Evolutionary conservation across 2,797 vertebrate genomes (phyloP).

Genomic region (Oreochromis grahami): DNA sequence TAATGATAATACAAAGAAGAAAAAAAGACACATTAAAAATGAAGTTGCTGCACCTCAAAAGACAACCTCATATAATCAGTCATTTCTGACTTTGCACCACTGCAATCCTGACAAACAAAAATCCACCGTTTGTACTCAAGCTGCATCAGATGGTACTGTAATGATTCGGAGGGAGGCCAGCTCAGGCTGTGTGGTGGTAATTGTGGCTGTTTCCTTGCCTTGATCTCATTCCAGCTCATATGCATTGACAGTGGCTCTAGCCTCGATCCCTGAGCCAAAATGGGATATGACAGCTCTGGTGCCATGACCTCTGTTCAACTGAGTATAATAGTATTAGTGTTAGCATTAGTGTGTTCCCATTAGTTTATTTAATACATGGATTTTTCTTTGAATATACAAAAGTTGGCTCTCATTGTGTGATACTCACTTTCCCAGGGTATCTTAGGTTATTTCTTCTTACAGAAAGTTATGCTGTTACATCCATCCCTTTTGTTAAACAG

Average conservation of each 20-base stretch:
- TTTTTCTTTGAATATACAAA: constrained; percentile 38
- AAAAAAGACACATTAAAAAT: not conserved
- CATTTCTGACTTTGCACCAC: constrained; percentile 13
- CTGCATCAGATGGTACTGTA: constrained; percentile 42
- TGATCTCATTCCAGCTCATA: constrained; percentile 46
- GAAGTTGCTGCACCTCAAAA: constrained; percentile 11
- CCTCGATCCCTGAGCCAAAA: constrained; percentile 13
- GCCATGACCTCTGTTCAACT: constrained; percentile 27
- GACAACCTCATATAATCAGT: constrained; percentile 21
- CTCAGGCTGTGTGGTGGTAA: constrained; percentile 34
- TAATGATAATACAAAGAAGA: not conserved
- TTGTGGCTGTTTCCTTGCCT: constrained; percentile 32
- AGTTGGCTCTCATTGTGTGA: constrained; percentile 41
- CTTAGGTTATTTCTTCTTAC: too few species aligned
- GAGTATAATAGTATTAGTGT: constrained; percentile 13
- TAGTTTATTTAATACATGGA: constrained; percentile 49
- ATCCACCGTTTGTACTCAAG: constrained; percentile 13
- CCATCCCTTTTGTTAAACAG: not conserved
- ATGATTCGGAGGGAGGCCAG: constrained; percentile 31
- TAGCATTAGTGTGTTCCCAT: constrained; percentile 30
- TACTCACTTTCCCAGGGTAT: too few species aligned
- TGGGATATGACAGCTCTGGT: constrained; percentile 29
- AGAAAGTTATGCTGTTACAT: not conserved
- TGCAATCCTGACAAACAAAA: not conserved
- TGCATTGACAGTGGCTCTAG: constrained; percentile 25